Evolutionary conservation across 2,113 vertebrate genomes (phyloP).

Genomic region (Campylorhamphus procurvoides): DNA sequence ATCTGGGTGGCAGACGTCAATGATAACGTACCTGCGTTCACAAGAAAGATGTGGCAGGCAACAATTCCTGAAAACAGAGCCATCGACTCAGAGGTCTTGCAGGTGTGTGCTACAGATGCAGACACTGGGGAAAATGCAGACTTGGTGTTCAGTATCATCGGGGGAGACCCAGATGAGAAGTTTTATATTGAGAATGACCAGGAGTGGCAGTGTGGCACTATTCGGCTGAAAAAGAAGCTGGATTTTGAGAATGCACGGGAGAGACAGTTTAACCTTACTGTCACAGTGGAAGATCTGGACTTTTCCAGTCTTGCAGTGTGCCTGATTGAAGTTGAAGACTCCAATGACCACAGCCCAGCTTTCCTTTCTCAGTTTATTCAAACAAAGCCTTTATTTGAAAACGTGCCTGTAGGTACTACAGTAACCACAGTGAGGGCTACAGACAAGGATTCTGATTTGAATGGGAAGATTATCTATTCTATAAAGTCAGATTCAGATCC

Average conservation of each 20-base stretch:
- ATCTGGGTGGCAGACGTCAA: slow-evolving; percentile 83
- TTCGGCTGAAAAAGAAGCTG: slow-evolving; percentile 82
- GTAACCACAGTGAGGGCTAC: slow-evolving; percentile 80
- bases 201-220: slow-evolving; percentile 79
- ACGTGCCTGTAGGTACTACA: slow-evolving; percentile 79
- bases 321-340: slow-evolving; percentile 86
- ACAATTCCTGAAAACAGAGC: slow-evolving; percentile 80
- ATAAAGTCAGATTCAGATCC: slow-evolving; percentile 83
- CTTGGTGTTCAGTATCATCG: slow-evolving; percentile 84
- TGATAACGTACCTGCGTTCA: slow-evolving; percentile 84
- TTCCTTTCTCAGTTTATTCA: slow-evolving; percentile 83
- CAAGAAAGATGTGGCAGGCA: slow-evolving; percentile 74
- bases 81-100: slow-evolving; percentile 78
- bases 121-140: slow-evolving; percentile 83
- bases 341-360: slow-evolving; percentile 86
- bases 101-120: slow-evolving; percentile 80
- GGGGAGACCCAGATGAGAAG: slow-evolving; percentile 87
- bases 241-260: slow-evolving; percentile 87
- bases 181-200: slow-evolving; percentile 84
- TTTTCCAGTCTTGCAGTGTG: slow-evolving; percentile 84
- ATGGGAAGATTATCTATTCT: slow-evolving; percentile 83
- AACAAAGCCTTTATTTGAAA: slow-evolving; percentile 80
- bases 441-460: slow-evolving; percentile 85
- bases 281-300: slow-evolving; percentile 86
- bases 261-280: slow-evolving; percentile 85